Conservation (phyloP, 1,140 invertebrate genomes). For the Branchinecta lindahli region DNA sequence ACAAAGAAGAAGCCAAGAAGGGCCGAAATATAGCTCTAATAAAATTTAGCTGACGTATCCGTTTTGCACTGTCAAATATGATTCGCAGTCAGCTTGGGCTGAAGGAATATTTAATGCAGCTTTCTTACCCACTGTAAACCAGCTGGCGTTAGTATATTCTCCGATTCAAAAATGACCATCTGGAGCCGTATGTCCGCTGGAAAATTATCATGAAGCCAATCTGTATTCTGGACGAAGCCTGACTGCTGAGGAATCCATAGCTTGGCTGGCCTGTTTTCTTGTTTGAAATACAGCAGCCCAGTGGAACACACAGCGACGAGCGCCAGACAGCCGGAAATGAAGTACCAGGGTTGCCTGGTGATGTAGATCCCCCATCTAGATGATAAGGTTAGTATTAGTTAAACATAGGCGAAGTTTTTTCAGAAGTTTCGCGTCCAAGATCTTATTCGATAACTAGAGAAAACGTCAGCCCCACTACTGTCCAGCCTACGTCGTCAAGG, state of each 20-base stretch:
- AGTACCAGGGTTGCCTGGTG: slow-evolving; percentile 34
- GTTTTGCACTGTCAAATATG: too few relatives aligned
- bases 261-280: slow-evolving; percentile 49
- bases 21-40: too few relatives aligned
- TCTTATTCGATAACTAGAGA: too few relatives aligned
- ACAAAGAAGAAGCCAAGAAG: too few relatives aligned
- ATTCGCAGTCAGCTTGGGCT: too few relatives aligned
- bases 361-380: slow-evolving; percentile 26
- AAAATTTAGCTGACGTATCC: too few relatives aligned
- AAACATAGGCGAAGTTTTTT: too few relatives aligned
- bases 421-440: too few relatives aligned
- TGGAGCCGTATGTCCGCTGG: slow-evolving; percentile 44
- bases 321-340: slow-evolving; percentile 36
- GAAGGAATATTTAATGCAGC: too few relatives aligned
- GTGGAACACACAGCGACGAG: slow-evolving; percentile 36
- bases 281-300: slow-evolving; percentile 41
- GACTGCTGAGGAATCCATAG: slow-evolving; percentile 52
- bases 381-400: neutral
- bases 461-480: too few relatives aligned
- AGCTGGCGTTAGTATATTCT: slow-evolving; percentile 46
- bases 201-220: slow-evolving; percentile 53
- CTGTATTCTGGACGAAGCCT: slow-evolving; percentile 46
- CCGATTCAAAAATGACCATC: slow-evolving; percentile 42
- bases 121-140: slow-evolving; percentile 33
- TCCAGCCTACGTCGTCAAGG: too few relatives aligned